phyloP scores from a whole-genome alignment of 2,797 vertebrate genomes.

The Helarctos malayanus region DNA sequence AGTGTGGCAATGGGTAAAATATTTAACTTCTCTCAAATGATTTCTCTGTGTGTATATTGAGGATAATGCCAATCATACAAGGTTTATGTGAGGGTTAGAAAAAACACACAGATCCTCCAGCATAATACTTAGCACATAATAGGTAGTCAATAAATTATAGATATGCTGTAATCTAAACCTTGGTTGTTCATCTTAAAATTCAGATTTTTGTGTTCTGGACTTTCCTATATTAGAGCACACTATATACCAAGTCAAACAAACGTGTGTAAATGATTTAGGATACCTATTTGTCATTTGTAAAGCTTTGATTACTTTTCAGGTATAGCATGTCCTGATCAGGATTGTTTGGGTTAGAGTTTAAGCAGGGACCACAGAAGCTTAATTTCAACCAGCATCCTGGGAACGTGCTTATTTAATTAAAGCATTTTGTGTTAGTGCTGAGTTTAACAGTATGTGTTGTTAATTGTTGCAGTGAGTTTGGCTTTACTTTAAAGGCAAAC shows the following conservation, averaged over 20 bases:
- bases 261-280: constrained; percentile 30
- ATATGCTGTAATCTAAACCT: background rate
- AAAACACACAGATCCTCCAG: background rate
- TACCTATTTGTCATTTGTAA: constrained; percentile 30
- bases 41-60: constrained; percentile 25
- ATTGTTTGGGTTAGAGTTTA: constrained; percentile 50
- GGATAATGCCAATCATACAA: background rate
- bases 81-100: background rate
- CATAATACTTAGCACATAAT: background rate
- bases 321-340: constrained; percentile 22
- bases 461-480: constrained; percentile 60
- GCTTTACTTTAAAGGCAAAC: constrained; percentile 61
- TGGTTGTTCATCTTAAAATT: constrained; percentile 47
- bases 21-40: background rate
- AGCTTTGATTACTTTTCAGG: background rate
- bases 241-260: constrained; percentile 44
- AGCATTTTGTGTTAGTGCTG: constrained; percentile 46
- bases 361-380: constrained; percentile 46
- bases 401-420: constrained; percentile 64
- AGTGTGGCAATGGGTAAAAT: constrained; percentile 32
- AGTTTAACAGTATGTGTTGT: constrained; percentile 58
- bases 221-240: constrained; percentile 2
- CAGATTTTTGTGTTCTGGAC: background rate
- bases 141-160: constrained; percentile 34
- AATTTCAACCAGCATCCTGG: constrained; percentile 50